Percentiles rank a stretch among this genome's conserved stretches.
phyloP scores from a whole-genome alignment of 2,888 invertebrate genomes.

The Tachina grossa region DNA sequence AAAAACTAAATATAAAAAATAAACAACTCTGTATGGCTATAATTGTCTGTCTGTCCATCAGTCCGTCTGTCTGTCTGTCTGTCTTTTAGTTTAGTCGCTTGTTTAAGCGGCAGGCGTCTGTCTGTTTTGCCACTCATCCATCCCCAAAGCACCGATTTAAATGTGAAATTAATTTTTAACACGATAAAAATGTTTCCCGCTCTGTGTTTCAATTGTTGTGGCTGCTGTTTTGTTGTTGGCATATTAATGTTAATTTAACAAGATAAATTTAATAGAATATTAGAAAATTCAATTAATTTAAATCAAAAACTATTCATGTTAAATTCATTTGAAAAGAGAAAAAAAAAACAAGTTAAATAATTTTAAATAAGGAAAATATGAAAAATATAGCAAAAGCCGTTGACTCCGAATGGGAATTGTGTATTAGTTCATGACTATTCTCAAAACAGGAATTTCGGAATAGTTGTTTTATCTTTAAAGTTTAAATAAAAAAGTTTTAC shows the following conservation, averaged over 20 bases:
- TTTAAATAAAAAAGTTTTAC: too few species aligned
- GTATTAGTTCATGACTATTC: too few species aligned
- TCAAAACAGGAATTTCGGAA: too few species aligned
- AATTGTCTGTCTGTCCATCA: neutral
- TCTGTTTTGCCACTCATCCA: slow-evolving; percentile 50
- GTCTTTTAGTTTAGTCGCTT: slow-evolving; percentile 2
- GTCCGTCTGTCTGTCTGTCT: neutral
- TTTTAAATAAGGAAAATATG: too few species aligned
- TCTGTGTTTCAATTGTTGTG: slow-evolving; percentile 33
- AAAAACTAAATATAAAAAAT: neutral
- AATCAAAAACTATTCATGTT: neutral
- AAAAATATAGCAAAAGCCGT: too few species aligned
- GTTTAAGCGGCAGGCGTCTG: slow-evolving; percentile 21
- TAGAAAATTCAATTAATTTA: slow-evolving; percentile 56
- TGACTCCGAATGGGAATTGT: neutral
- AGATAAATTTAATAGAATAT: slow-evolving; percentile 62
- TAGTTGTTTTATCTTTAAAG: too few species aligned
- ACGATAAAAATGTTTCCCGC: slow-evolving; percentile 72
- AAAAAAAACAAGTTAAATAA: neutral
- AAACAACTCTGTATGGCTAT: neutral
- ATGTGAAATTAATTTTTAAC: slow-evolving; percentile 75
- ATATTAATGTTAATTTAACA: slow-evolving; percentile 62
- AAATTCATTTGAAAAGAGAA: neutral
- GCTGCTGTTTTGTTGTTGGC: slow-evolving; percentile 36
- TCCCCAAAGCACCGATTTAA: slow-evolving; percentile 69